Base-by-base conservation (phyloP, 1,140 invertebrate species). In the Heliconius himera region DNA sequence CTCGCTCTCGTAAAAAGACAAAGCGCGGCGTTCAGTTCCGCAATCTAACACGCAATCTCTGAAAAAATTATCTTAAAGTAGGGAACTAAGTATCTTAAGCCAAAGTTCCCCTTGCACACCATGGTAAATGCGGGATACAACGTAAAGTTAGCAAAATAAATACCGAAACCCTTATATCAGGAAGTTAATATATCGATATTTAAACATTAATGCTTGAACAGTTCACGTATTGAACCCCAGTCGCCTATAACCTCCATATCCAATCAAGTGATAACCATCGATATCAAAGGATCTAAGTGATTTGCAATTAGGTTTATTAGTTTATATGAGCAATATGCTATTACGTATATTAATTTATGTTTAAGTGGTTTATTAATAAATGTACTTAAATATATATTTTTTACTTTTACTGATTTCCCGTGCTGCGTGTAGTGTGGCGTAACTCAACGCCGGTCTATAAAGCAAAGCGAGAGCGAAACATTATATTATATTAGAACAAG, bases 261-360 rank as follows among this genome's bases (percentile, higher is more conserved):
- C 22, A 66, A 66, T 66, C 60, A 66, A 66, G 22, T 29, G 22
- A 26, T 26, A 66, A 66, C 60, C 60, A 20, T 56, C 54, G 22
- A 66, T 60, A 66, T 29, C 60, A 66, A 66, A 26, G 56, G 56
- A 66, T 66, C 22, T 13, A 9, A 66, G 60, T 66, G 11, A 66
- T 66, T 66, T 66, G 60, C 11, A 66, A 66, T 66, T 66, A 66
- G 60, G 22, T 13, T 26, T 29, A 66, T 66, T 66, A 66, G 26
- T 66, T 66, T 66, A 29, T 29, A 66, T 29, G 26, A 66, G 1
- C 60, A 16, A 66, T 22, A 22, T 60, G 56, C 22, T 22, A 11
- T 60, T 60, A 22, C 20, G 9, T 60, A 9, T 26, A 60, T 60
- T 60, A 60, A 60, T 60, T 60, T 66, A 66, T 29, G 5, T 66